phyloP scores from a whole-genome alignment of 2,888 invertebrate genomes.

The Caenorhabditis virilis region DNA sequence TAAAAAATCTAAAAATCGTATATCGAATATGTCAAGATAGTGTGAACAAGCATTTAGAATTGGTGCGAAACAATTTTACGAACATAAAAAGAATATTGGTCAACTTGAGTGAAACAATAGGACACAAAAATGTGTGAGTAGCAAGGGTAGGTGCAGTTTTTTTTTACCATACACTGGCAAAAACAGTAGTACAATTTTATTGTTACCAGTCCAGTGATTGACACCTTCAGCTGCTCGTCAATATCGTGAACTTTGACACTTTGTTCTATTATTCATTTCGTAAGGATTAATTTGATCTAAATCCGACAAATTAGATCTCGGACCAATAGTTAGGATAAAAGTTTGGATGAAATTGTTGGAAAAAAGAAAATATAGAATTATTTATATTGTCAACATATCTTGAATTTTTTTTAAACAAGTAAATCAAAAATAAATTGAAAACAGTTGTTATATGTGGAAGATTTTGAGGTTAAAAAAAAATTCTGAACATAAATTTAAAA shows the following conservation, averaged over 20 bases:
- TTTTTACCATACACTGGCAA: no score
- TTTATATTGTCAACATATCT: background rate
- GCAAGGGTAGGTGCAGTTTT: no score
- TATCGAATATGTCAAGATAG: background rate
- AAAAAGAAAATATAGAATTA: constrained; percentile 26
- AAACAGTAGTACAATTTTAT: no score
- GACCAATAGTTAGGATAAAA: background rate
- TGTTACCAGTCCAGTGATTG: background rate
- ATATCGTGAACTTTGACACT: background rate
- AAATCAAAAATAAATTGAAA: constrained; percentile 23
- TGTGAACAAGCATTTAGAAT: background rate
- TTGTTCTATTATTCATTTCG: background rate
- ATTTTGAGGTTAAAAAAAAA: no score
- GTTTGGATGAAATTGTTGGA: constrained; percentile 16
- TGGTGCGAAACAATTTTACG: no score
- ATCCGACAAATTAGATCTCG: background rate
- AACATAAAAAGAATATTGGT: background rate
- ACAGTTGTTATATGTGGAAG: no score
- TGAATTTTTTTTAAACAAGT: constrained; percentile 11
- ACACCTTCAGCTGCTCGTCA: background rate
- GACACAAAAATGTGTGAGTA: background rate
- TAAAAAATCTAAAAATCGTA: background rate
- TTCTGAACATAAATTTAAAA: no score
- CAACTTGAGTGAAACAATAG: background rate
- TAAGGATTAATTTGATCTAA: background rate